Evolutionary conservation across 2,797 vertebrate genomes (phyloP).

Genomic region (Chaetodon trifasciatus): DNA sequence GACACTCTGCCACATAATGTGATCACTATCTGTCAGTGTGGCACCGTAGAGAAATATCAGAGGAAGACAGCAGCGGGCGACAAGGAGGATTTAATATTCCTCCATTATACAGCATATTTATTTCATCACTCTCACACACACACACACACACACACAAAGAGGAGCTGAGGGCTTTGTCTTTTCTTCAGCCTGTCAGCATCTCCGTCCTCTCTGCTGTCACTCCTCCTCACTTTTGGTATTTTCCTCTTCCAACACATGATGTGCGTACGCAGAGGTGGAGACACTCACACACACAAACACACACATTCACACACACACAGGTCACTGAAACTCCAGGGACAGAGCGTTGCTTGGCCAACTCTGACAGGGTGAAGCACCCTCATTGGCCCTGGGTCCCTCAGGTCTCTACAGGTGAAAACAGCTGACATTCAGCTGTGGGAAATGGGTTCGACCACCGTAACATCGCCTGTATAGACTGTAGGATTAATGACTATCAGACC

Average conservation of each 20-base stretch:
- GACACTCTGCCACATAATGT: constrained; percentile 51
- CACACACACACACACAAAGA: constrained; percentile 17
- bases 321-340: constrained; percentile 21
- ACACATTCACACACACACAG: constrained; percentile 15
- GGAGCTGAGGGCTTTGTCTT: constrained; percentile 39
- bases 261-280: not conserved
- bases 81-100: constrained; percentile 64
- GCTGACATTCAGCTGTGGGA: constrained; percentile 23
- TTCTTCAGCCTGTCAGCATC: constrained; percentile 25
- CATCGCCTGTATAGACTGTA: not conserved
- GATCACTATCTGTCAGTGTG: constrained; percentile 64
- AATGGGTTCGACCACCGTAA: not conserved
- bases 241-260: constrained; percentile 30
- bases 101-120: constrained; percentile 42
- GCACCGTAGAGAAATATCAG: constrained; percentile 53
- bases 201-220: constrained; percentile 38
- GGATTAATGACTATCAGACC: not conserved
- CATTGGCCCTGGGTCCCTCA: constrained; percentile 16
- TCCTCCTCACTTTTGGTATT: constrained; percentile 30
- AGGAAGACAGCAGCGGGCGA: constrained; percentile 38
- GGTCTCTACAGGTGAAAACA: constrained; percentile 31
- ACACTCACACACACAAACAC: not conserved
- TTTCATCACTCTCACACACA: constrained; percentile 24
- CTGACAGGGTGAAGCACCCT: constrained; percentile 37
- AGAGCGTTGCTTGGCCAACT: not conserved